Conservation (phyloP, 1,140 invertebrate species). For the Bombus fervidus region DNA sequence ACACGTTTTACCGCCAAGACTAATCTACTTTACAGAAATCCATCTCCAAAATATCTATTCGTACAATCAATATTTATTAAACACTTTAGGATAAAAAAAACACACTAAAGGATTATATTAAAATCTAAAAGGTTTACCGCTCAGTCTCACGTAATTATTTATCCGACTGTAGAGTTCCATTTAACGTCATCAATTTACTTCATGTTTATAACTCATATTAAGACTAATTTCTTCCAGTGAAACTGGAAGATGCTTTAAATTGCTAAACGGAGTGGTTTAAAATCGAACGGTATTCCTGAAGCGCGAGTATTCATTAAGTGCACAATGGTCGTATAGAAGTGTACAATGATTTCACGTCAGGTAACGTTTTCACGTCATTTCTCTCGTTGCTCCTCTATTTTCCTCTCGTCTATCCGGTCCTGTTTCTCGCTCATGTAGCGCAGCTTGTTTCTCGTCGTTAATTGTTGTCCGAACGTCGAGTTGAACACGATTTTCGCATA, state of each 20-base stretch:
- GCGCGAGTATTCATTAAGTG: not conserved
- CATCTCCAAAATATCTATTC: not conserved
- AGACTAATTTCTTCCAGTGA: too few species aligned
- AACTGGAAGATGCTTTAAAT: not conserved
- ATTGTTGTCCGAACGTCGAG: conserved; percentile 24
- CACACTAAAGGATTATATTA: too few species aligned
- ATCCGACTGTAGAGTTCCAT: too few species aligned
- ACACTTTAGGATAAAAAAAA: too few species aligned
- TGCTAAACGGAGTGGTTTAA: not conserved
- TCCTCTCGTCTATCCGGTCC: not conserved
- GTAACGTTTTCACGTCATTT: conserved; percentile 41
- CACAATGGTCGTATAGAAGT: too few species aligned
- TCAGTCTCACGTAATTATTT: too few species aligned
- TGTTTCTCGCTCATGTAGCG: not conserved
- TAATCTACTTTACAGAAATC: not conserved
- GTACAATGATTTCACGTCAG: conserved; percentile 1
- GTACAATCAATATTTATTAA: not conserved
- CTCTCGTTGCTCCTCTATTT: conserved; percentile 5
- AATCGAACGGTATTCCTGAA: not conserved
- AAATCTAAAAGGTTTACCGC: too few species aligned
- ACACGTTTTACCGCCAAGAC: not conserved
- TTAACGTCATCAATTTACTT: too few species aligned
- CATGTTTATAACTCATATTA: too few species aligned
- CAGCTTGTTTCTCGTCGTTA: conserved; percentile 39
- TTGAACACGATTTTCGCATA: conserved; percentile 30